Evolutionary conservation across 2,113 vertebrate genomes (phyloP), one percentile per base, ranked within the genome.

Genomic region (Macrotus californicus): DNA sequence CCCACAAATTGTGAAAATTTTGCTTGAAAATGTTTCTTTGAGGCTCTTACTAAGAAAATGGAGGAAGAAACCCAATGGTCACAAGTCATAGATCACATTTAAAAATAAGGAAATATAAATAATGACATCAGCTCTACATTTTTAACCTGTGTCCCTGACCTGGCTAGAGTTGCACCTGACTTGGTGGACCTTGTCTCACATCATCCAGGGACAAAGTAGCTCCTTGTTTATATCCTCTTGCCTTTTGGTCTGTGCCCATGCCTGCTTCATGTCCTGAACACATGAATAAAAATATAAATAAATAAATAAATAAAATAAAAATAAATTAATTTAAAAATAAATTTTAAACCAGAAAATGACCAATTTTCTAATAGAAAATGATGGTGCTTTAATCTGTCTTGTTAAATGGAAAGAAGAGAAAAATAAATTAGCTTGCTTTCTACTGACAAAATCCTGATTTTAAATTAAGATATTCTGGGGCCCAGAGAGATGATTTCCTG

Each of bases 11-110:
- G 36, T 46, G 26, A 83, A 80, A 61, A 22, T 70, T 87, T 95
- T 92, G 54, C 76, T 90, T 96, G 70, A 80, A 67, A 93, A 81
- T 85, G 7, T 77, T 95, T 86, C 31, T 89, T 64, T 66, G 36
- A 82, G 43, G 19, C 26, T 93, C 84, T 95, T 90, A 76, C 64
- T 67, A 67, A 87, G n/a, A 91, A 93, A 75, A 66, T 39, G 21
- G 50, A 87, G 5, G n/a, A 9, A 36, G 26, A 89, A 61, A 19
- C 8, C 1, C n/a, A 87, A 3, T 34, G 31, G 2, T 50, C 66
- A 48, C 34, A 56, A 61, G 64, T 83, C 10, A 91, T 34, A 92
- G 92, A 48, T 95, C 10, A 67, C 70, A 61, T 84, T 93, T 92
- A n/a, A 90, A 91, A 84, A 56, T 91, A 59, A 87, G 59, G 10